Base-by-base conservation (phyloP, 2,113 vertebrate species). In the Psittacula cyanocephala region DNA sequence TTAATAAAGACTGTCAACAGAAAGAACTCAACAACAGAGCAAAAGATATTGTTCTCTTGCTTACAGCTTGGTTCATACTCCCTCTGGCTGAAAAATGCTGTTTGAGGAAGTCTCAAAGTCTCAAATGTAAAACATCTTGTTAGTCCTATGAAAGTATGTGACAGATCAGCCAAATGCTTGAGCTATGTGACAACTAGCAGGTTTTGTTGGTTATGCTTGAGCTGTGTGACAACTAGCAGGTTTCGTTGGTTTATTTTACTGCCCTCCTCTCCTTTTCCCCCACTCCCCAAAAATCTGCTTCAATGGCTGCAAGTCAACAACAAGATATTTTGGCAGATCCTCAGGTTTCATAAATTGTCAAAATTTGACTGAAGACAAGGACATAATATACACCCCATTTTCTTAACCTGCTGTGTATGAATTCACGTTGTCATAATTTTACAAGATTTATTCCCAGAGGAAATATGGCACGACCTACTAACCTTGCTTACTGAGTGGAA, bases 121-220 rank as follows among this genome's bases (percentile, higher is more conserved):
- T 77, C 76, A 88, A 88, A 74, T 23, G 64, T 86, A 95, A 88
- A 93, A 64, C 62, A 91, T 67, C 64, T 63, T 94, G 86, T 77
- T 92, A 86, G 50, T 74, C 69, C 80, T 78, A 71, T 15, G 46
- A 55, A 93, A 92, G 65, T 35, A 91, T n/a, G 39, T 39, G 55
- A 75, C 86, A 75, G n/a, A 93, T 75, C 65, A 96, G 94, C 55
- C 72, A 91, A 92, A 74, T 43, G 28, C 25, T 74, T 74, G 59
- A 93, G 52, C 62, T 88, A 24, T 69, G 67, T 91, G 81, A 95
- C 57, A 88, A 82, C 52, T 27, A 81, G 67, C 78, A 90, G 85
- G 88, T 88, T 95, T 91, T 91, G 39, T 29, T 76, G 37, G 25
- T 78, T 75, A 13, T 52, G 49, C 25, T 50, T 27, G 50, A 35